These are phyloP conservation scores for Neosilurus hyrtlii DNA, from an alignment of 2,797 vertebrate genomes.

Conservation along the genomic window DNA sequence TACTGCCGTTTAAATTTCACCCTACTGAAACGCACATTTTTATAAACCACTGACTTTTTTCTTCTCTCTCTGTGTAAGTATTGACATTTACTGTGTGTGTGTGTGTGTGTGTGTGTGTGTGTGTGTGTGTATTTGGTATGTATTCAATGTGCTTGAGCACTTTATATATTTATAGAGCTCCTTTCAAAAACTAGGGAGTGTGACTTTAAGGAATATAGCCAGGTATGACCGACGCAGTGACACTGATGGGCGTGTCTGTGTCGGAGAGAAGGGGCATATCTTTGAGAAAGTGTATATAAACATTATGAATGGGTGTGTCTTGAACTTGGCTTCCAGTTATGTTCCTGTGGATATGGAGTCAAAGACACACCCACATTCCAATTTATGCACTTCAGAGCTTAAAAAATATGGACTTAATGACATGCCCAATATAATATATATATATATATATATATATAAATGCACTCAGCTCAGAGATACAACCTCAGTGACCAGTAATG, in stretches of 20 bases:
- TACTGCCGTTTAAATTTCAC: slow-evolving; percentile 3
- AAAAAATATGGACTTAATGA: neutral
- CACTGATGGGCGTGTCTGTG: neutral
- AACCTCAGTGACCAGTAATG: neutral
- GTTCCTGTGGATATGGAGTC: too few species aligned
- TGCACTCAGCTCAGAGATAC: neutral
- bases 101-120: too few species aligned
- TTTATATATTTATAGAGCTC: neutral
- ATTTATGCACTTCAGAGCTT: neutral
- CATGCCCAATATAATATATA: too few species aligned
- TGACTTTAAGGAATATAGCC: neutral
- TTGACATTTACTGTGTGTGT: neutral
- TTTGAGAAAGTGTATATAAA: too few species aligned
- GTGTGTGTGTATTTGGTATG: too few species aligned
- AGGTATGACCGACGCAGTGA: neutral
- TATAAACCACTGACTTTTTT: neutral
- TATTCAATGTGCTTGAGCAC: neutral
- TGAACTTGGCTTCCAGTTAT: too few species aligned
- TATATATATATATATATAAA: too few species aligned
- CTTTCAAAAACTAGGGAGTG: neutral
- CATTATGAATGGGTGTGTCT: too few species aligned
- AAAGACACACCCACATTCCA: neutral
- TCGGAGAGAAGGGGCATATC: too few species aligned
- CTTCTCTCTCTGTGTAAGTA: neutral
- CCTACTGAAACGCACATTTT: neutral